Base-by-base conservation (phyloP, 2,113 vertebrate genomes). In the Tetraodon nigroviridis region DNA sequence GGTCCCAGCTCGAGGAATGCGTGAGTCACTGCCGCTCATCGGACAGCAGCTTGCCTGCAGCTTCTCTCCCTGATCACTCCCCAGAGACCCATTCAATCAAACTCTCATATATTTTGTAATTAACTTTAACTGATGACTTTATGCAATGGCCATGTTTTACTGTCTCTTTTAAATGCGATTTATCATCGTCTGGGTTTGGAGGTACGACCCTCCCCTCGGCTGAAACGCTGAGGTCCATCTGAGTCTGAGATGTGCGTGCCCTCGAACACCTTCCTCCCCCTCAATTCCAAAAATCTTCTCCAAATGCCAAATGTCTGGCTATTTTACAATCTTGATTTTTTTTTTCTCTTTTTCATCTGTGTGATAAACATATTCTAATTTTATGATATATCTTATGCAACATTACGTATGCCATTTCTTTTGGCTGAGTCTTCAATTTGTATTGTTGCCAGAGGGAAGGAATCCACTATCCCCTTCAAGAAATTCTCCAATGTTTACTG, bases 51-150 rank as follows among this genome's bases (percentile, higher is more conserved):
- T 75, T 17, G 78, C 84, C 84, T 85, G 79, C 73, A 82, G 82
- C 82, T 82, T 71, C 76, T 85, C 82, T 82, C 51, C 55, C 48
- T 85, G 83, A 87, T 86, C 78, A 68, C 84, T 70, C 87, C 81
- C 83, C 14, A 6, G 83, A 60, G 84, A 82, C 75, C 75, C 68
- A 82, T 89, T 87, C 79, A 84, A 89, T 87, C 84, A 86, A 76
- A 82, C 71, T 63, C 70, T 83, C 83, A 83, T 86, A 89, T 82
- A 87, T 85, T 86, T 82, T 67, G 65, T 86, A 86, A 89, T 89
- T 87, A 89, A 83, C 71, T 82, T 81, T 77, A 86, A 82, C 81
- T 79, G 78, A 85, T 82, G 78, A 84, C 83, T 87, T 85, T 79
- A 81, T 80, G 80, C 79, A 83, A 87, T 73, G 78, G 75, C 70